These are phyloP conservation scores for Lasiurus borealis DNA, from an alignment of 2,113 vertebrate genomes.

Conservation along the genomic window DNA sequence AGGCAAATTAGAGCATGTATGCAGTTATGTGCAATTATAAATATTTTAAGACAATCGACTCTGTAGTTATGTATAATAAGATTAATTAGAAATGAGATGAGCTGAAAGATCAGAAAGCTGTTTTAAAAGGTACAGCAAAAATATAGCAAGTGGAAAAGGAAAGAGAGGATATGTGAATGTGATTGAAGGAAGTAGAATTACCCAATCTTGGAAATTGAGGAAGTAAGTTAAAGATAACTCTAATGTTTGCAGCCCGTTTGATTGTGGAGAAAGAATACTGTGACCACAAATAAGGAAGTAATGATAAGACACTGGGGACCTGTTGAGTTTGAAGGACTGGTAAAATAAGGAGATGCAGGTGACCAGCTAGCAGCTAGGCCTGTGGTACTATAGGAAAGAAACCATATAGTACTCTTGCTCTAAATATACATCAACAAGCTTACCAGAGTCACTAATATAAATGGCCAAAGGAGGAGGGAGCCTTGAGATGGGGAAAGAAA, in stretches of 20 bases:
- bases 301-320: neutral
- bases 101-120: neutral
- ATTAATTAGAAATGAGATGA: neutral
- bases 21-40: neutral
- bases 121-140: neutral
- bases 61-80: neutral
- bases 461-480: neutral
- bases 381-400: neutral
- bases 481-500: neutral
- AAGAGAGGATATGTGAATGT: neutral
- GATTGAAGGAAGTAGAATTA: neutral
- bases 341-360: neutral
- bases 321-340: neutral
- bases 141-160: neutral
- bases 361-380: neutral
- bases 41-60: neutral
- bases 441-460: neutral
- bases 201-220: neutral
- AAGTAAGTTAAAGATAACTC: neutral
- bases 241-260: neutral
- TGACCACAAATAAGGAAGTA: neutral
- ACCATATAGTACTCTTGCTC: too few relatives aligned
- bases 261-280: neutral
- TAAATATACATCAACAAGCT: neutral
- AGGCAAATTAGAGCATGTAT: neutral